Evolutionary conservation across 1,140 invertebrate genomes (phyloP), one percentile per base, ranked within the genome.

Genomic region (Leucophenga varia): DNA sequence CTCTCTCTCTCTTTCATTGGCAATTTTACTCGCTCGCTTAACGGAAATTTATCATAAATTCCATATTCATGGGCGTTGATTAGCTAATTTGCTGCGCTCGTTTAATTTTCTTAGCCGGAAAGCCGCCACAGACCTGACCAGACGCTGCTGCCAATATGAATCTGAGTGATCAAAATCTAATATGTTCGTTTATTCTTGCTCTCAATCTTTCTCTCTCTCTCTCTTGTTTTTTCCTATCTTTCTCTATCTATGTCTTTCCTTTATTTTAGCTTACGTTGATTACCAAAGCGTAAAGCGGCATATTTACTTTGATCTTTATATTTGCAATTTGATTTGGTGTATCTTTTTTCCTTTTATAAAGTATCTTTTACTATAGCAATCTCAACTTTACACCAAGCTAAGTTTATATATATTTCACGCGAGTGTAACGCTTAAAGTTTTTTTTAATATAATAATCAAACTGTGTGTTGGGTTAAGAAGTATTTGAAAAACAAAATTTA

Each of bases 11-110:
- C n/a, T n/a, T n/a, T n/a, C n/a, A n/a, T n/a, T n/a, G n/a, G n/a
- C n/a, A n/a, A n/a, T n/a, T n/a, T n/a, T n/a, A n/a, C 63, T 65
- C 22, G 50, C 54, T 57, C 56, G 57, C 56, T 67, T 64, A 63
- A 63, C 63, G 56, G 63, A 67, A 63, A 67, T 67, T 67, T 67
- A 67, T 67, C 63, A 67, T 67, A 67, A 67, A 67, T 67, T 67
- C 63, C 63, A 59, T 57, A 57, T 59, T 67, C 67, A 67, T 67
- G 63, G 63, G 63, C 63, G 63, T 67, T 67, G 63, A 67, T 67
- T 67, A 67, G 63, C 63, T 67, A 67, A 67, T 67, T 67, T 67
- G 63, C 48, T 61, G 56, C 63, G 63, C 63, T 67, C 63, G 59
- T 67, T 67, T 67, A 48, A 54, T 59, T 67, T 67, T 57, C 63